Evolutionary conservation across 2,888 invertebrate species (phyloP).

Genomic region (Orchesella flavescens): DNA sequence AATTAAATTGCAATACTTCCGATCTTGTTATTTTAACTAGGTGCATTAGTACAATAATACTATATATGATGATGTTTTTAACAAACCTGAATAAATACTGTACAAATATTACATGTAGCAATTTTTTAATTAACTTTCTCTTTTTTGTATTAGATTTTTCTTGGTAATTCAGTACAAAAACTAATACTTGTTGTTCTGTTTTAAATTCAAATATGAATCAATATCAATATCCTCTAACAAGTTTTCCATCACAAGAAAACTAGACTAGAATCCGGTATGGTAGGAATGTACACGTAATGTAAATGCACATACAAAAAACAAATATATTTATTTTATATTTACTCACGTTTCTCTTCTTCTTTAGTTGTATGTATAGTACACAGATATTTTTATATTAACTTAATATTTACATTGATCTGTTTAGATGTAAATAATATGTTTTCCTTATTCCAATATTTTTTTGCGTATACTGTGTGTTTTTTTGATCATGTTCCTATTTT

Average conservation of each 20-base stretch:
- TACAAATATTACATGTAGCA: neutral
- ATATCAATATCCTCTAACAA: constrained; percentile 13
- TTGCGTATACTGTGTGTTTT: constrained; percentile 43
- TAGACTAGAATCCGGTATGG: constrained; percentile 40
- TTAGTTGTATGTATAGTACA: neutral
- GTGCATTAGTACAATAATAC: too few relatives aligned
- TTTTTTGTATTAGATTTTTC: neutral
- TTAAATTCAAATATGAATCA: constrained; percentile 29
- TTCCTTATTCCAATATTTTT: constrained; percentile 23
- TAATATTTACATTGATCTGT: constrained; percentile 18
- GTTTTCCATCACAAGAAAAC: constrained; percentile 57
- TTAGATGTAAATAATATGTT: constrained; percentile 26
- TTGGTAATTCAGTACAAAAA: constrained; percentile 43
- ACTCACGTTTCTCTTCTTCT: neutral
- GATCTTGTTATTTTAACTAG: too few relatives aligned
- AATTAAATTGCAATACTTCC: too few relatives aligned
- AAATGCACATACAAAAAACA: constrained; percentile 11
- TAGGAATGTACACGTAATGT: neutral
- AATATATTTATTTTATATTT: constrained; percentile 1
- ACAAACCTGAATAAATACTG: neutral
- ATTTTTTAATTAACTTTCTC: neutral
- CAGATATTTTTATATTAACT: constrained; percentile 5
- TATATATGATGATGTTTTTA: neutral
- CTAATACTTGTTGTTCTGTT: neutral
- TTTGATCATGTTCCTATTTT: constrained; percentile 39